Evolutionary conservation across 2,888 invertebrate species (phyloP), one percentile per base, ranked within the genome.

Genomic region (Thumatha senex): DNA sequence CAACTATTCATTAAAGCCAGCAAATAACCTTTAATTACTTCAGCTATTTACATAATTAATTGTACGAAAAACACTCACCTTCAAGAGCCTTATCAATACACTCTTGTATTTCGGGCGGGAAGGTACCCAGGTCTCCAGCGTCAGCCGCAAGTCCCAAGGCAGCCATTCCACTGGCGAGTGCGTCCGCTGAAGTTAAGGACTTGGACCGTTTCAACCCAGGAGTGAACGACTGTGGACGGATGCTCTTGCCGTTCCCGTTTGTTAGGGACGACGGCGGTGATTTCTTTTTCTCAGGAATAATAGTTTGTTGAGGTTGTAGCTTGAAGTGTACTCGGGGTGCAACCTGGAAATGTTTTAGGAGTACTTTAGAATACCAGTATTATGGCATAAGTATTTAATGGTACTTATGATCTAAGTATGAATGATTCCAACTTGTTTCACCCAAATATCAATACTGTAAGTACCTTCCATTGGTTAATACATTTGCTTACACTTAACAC

Each of bases 151-250:
- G 82, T 0, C 94, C 94, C 63, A 94, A 84, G n/a, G 94, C 92
- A 31, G 95, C 95, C 82, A 94, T 93, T 13, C 94, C 94, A 40
- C 94, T 92, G 43, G 94, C 94, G 58, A 94, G 84, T 10, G 95
- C 94, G 74, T 96, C 96, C 0, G 96, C 94, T 0, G 96, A 95
- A 9, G 96, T 96, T 67, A 97, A 83, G 51, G 96, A 96, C 83
- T 96, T 97, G 54, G 96, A 96, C 42, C 97, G 93, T 85, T 97
- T 96, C 56, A 96, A 80, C n/a, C 93, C 86, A 10, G 90, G 82
- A 41, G 88, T 74, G 72, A 86, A 87, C 18, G 83, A 78, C 71
- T 86, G 89, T 30, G 89, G 87, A 35, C 89, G 83, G 54, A 88
- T 73, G 64, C 83, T 86, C 75, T 86, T 87, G 57, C 89, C 87